Evolutionary conservation across 2,113 vertebrate species (phyloP).

Genomic region (Spea bombifrons): DNA sequence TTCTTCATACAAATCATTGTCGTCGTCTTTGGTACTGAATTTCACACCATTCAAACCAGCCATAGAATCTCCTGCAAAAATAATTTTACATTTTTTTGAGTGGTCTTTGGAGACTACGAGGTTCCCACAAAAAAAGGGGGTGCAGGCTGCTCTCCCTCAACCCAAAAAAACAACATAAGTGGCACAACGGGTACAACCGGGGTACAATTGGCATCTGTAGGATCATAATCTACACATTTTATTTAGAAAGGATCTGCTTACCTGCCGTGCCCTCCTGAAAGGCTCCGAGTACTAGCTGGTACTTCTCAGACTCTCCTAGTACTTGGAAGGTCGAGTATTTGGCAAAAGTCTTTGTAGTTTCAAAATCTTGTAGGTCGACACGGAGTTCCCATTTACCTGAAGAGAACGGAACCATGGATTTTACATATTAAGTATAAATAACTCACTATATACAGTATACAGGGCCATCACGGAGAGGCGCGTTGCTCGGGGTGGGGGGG

Average conservation of each 20-base stretch:
- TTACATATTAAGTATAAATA: too few species aligned
- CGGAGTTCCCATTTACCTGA: slow-evolving; percentile 17
- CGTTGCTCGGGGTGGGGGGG: too few species aligned
- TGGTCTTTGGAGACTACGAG: too few species aligned
- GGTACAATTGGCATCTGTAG: background rate
- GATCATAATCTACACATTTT: background rate
- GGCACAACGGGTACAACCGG: background rate
- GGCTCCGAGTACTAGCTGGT: slow-evolving; percentile 36
- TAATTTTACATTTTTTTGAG: too few species aligned
- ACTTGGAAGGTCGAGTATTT: slow-evolving; percentile 40
- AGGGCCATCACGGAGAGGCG: too few species aligned
- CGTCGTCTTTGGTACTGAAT: slow-evolving; percentile 1
- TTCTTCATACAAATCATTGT: background rate
- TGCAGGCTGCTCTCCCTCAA: too few species aligned
- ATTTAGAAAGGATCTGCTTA: slow-evolving; percentile 9
- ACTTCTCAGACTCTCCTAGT: slow-evolving; percentile 36
- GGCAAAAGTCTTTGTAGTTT: background rate
- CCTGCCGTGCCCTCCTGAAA: slow-evolving; percentile 48
- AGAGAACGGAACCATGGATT: background rate
- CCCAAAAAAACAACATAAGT: background rate
- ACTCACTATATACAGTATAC: too few species aligned
- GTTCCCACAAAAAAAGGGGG: background rate
- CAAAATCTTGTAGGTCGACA: slow-evolving; percentile 5
- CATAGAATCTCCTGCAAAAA: slow-evolving; percentile 7
- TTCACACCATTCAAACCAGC: background rate